phyloP scores from a whole-genome alignment of 1,140 invertebrate species.

The Hylaeus anthracinus region DNA sequence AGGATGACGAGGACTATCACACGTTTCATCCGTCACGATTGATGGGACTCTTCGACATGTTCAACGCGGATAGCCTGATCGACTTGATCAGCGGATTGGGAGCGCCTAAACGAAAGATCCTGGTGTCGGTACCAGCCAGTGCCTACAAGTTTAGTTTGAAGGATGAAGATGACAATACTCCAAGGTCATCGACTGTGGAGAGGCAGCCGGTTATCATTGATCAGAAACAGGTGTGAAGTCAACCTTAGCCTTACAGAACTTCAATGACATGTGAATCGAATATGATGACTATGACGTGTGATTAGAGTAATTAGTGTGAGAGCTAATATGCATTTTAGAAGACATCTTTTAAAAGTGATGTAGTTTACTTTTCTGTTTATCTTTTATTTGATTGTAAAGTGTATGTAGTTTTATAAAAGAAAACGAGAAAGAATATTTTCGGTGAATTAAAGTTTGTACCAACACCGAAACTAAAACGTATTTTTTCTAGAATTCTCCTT shows the following conservation, averaged over 20 bases:
- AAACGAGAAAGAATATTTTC: too few species aligned
- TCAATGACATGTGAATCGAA: neutral
- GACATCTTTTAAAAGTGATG: too few species aligned
- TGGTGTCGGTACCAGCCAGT: conserved; percentile 86
- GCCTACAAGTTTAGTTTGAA: conserved; percentile 85
- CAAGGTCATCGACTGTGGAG: conserved; percentile 84
- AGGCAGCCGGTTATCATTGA: conserved; percentile 82
- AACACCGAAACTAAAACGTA: too few species aligned
- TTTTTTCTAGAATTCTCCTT: too few species aligned
- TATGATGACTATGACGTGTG: neutral
- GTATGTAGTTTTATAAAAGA: too few species aligned
- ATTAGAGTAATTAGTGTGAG: too few species aligned
- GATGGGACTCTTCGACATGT: conserved; percentile 89
- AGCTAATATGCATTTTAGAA: too few species aligned
- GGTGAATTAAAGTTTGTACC: too few species aligned
- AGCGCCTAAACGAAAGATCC: conserved; percentile 85
- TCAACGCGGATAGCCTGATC: conserved; percentile 89
- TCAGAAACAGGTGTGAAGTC: conserved; percentile 81
- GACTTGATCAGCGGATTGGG: conserved; percentile 88
- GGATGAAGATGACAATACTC: conserved; percentile 85
- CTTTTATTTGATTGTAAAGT: too few species aligned
- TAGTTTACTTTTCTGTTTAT: too few species aligned
- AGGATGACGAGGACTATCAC: conserved; percentile 82
- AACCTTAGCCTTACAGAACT: neutral
- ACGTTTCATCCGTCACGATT: conserved; percentile 89